Conservation (phyloP, 2,113 vertebrate species). For the Dinomys branickii region DNA sequence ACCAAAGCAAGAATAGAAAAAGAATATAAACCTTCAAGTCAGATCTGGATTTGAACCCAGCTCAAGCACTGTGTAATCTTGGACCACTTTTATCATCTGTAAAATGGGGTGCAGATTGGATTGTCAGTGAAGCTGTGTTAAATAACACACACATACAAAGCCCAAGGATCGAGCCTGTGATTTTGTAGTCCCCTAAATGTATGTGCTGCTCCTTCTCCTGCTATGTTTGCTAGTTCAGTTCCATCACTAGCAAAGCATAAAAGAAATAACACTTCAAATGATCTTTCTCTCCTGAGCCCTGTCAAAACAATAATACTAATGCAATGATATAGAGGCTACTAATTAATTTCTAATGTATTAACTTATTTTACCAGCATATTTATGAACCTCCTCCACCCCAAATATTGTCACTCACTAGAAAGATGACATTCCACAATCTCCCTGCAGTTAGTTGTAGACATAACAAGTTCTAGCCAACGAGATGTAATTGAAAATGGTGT, state of each 20-base stretch:
- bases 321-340: background rate
- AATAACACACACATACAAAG: rapidly evolving
- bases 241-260: background rate
- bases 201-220: rapidly evolving
- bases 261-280: background rate
- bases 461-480: background rate
- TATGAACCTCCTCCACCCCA: background rate
- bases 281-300: background rate
- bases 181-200: background rate
- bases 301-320: background rate
- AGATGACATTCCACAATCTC: background rate
- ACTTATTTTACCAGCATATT: background rate
- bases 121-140: no score
- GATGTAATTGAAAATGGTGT: background rate
- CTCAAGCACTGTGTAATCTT: rapidly evolving
- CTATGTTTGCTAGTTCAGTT: rapidly evolving
- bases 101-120: rapidly evolving
- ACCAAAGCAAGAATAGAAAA: background rate
- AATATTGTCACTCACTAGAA: background rate
- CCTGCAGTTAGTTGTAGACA: background rate
- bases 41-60: background rate
- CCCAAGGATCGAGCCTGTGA: background rate
- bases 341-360: background rate
- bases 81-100: background rate
- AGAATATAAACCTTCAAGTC: background rate